phyloP scores from a whole-genome alignment of 1,140 invertebrate species.

The Rhysida immarginata region DNA sequence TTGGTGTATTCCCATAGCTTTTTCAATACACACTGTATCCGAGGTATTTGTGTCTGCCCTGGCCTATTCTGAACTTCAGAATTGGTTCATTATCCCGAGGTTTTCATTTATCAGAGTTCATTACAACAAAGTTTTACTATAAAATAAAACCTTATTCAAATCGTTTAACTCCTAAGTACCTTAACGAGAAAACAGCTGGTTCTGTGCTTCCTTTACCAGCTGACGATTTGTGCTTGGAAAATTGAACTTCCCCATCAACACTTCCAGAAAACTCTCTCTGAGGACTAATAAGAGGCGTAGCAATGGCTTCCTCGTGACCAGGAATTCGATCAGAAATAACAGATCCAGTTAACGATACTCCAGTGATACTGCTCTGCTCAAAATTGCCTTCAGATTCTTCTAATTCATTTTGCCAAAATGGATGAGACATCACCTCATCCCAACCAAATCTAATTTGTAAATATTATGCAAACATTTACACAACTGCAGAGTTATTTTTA shows the following conservation, averaged over 20 bases:
- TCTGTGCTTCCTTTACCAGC: not conserved
- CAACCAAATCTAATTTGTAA: slow-evolving; percentile 4
- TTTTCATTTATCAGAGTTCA: no score
- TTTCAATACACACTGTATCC: no score
- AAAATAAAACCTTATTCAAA: no score
- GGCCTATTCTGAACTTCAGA: no score
- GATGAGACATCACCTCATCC: not conserved
- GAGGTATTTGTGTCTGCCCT: no score
- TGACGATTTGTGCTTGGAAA: not conserved
- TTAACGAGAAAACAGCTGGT: not conserved
- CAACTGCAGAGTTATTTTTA: no score
- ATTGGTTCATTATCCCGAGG: no score
- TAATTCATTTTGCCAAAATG: slow-evolving; percentile 1
- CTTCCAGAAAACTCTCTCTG: not conserved
- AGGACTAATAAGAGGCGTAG: not conserved
- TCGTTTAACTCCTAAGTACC: no score
- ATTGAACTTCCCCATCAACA: not conserved
- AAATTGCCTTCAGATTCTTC: not conserved
- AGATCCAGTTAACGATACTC: not conserved
- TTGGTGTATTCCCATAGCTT: no score
- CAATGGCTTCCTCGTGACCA: not conserved
- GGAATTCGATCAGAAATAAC: not conserved
- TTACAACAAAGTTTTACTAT: not conserved
- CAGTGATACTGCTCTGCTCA: not conserved
- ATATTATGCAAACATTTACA: no score